phyloP scores from a whole-genome alignment of 2,113 vertebrate genomes.

The Macaca nemestrina region DNA sequence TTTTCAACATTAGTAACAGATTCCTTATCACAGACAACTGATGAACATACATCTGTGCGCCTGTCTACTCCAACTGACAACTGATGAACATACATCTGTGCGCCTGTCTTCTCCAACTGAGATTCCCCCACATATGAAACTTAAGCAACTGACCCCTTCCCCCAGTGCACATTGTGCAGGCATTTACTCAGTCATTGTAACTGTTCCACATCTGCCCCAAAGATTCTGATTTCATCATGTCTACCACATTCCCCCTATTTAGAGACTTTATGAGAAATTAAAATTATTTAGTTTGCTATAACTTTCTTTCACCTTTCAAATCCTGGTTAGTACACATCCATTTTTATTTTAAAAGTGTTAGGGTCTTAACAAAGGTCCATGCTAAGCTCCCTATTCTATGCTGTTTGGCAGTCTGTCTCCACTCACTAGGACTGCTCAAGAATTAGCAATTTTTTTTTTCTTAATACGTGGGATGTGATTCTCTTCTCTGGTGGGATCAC shows the following conservation, averaged over 20 bases:
- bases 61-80: background rate
- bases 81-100: background rate
- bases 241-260: background rate
- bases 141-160: background rate
- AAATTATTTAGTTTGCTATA: background rate
- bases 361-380: background rate
- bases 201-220: background rate
- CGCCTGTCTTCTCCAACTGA: background rate
- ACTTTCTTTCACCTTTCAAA: background rate
- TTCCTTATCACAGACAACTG: background rate
- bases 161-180: background rate
- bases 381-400: background rate
- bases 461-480: background rate
- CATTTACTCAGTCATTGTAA: background rate
- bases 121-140: background rate
- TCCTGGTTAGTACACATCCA: background rate
- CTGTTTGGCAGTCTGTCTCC: background rate
- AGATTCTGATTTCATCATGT: background rate
- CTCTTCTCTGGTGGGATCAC: background rate
- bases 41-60: background rate
- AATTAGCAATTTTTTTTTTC: background rate
- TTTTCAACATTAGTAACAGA: background rate
- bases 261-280: background rate
- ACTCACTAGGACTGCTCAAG: background rate
- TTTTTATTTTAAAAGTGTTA: slow-evolving; percentile 6